These are phyloP conservation scores for Drosophila busckii DNA, from an alignment of 1,140 invertebrate species.

Conservation along the genomic window DNA sequence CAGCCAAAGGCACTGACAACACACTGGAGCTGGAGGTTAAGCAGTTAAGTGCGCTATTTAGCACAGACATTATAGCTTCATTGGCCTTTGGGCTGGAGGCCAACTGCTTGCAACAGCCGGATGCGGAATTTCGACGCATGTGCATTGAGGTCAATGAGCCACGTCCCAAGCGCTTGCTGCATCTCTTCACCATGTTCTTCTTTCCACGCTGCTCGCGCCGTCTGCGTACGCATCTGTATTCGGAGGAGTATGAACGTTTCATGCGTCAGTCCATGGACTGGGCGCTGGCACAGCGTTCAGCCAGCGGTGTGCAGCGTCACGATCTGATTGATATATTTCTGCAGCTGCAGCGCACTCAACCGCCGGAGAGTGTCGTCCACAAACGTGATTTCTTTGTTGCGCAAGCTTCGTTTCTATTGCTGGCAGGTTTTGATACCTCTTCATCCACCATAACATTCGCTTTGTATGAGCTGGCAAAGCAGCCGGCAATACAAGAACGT, in stretches of 20 bases:
- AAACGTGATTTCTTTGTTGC: conserved; percentile 80
- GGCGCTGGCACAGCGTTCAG: conserved; percentile 60
- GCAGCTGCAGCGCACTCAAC: conserved; percentile 63
- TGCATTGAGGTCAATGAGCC: conserved; percentile 79
- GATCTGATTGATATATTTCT: conserved; percentile 80
- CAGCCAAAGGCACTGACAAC: background rate
- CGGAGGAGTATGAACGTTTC: conserved; percentile 63
- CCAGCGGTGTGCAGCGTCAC: conserved; percentile 55
- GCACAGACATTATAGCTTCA: conserved; percentile 82
- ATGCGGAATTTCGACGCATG: conserved; percentile 78
- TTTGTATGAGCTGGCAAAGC: conserved; percentile 79
- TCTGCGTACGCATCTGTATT: conserved; percentile 59
- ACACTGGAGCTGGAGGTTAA: conserved; percentile 54
- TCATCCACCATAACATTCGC: conserved; percentile 79
- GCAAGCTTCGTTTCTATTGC: conserved; percentile 83
- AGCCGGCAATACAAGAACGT: conserved; percentile 77
- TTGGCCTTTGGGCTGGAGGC: conserved; percentile 82
- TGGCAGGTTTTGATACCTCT: conserved; percentile 81
- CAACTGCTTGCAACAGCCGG: conserved; percentile 79
- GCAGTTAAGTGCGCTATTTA: conserved; percentile 58
- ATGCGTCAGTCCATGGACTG: conserved; percentile 71
- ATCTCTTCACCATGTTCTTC: conserved; percentile 77
- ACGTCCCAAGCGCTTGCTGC: conserved; percentile 44
- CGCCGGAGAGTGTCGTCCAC: conserved; percentile 30
- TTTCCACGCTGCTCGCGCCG: conserved; percentile 54